phyloP scores from a whole-genome alignment of 2,888 invertebrate species.

The Linnaemya vulpina region DNA sequence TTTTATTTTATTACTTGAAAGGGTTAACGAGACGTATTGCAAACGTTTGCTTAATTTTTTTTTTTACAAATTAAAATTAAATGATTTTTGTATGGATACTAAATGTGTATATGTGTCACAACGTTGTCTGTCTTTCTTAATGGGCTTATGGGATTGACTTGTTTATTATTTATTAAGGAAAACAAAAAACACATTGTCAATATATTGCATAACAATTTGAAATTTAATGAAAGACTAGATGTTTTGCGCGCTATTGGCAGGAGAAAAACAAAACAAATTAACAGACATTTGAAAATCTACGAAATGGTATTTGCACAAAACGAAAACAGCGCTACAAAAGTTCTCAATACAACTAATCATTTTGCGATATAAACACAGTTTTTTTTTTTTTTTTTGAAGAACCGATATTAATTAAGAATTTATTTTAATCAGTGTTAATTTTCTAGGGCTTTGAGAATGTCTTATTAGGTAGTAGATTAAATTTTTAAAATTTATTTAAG shows the following conservation, averaged over 20 bases:
- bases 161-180: constrained; percentile 9
- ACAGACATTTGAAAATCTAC: no score
- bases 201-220: constrained; percentile 8
- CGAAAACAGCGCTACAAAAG: no score
- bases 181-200: not conserved
- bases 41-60: constrained; percentile 2
- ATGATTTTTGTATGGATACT: not conserved
- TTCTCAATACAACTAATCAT: no score
- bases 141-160: not conserved
- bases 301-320: no score
- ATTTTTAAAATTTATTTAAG: no score
- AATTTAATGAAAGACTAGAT: not conserved
- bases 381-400: no score
- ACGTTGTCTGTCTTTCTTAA: not conserved
- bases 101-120: not conserved
- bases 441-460: no score
- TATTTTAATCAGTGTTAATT: no score
- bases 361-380: no score
- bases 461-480: no score
- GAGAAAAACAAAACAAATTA: no score
- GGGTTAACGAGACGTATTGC: constrained; percentile 11
- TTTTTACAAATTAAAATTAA: not conserved
- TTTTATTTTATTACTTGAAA: not conserved
- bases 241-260: not conserved
- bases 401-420: no score